phyloP scores from a whole-genome alignment of 2,113 vertebrate genomes.

The Lampris incognitus region DNA sequence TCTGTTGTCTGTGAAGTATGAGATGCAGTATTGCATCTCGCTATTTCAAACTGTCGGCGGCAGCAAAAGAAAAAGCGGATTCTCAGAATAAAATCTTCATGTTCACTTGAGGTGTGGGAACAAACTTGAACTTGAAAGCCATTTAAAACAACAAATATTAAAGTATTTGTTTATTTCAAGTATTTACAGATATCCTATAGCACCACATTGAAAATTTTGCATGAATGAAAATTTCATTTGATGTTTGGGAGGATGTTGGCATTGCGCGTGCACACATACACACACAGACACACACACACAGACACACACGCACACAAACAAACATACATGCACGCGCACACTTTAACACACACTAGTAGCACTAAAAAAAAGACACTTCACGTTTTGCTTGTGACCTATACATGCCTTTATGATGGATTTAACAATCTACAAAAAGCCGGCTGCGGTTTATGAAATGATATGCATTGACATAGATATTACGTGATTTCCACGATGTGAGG shows the following conservation, averaged over 20 bases:
- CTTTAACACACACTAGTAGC: constrained; percentile 43
- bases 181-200: constrained; percentile 80
- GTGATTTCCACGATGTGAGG: not conserved
- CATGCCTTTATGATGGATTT: constrained; percentile 72
- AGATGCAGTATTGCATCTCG: too few species aligned
- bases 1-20: not conserved
- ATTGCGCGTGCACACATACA: not conserved
- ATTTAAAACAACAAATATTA: constrained; percentile 52
- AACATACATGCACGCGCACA: too few species aligned
- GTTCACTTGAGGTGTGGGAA: constrained; percentile 20
- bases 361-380: constrained; percentile 58
- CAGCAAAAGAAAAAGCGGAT: not conserved
- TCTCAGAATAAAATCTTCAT: not conserved
- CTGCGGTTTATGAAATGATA: constrained; percentile 65
- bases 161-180: constrained; percentile 81
- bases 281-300: too few species aligned
- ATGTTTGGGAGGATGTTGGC: constrained; percentile 51
- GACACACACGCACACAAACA: too few species aligned
- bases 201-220: constrained; percentile 70
- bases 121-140: constrained; percentile 60
- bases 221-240: constrained; percentile 54
- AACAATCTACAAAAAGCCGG: constrained; percentile 67
- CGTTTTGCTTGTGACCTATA: constrained; percentile 64
- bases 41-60: not conserved
- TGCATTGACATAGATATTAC: constrained; percentile 38